Base-by-base conservation (phyloP, 1,140 invertebrate species). In the Drosophila kanapiae region DNA sequence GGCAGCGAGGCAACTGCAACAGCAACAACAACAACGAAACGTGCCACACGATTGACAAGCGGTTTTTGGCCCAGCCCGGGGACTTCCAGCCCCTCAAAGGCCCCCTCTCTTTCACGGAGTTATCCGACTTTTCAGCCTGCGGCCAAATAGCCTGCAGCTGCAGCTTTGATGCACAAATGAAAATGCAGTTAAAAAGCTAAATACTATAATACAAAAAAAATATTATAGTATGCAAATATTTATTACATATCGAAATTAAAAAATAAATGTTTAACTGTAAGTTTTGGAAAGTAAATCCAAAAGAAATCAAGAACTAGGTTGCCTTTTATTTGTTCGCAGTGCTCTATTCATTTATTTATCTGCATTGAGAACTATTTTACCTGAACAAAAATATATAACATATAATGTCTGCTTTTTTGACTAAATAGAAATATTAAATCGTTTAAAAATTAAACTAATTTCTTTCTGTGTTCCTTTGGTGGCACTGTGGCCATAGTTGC, bases 21-120 rank as follows among this genome's bases (percentile, higher is more conserved):
- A 51, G 14, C 45, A 53, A 37, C 49, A 51, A 51, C 49, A 53
- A 38, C 68, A 31, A 33, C 37, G 43, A 78, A 78, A 69, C 75
- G 75, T 78, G 75, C 75, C 75, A 76, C 59, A 81, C 82, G 79
- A 87, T 85, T 85, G 82, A 85, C 82, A 87, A 85, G 83, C 82
- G 78, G 74, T 84, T 86, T 57, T 69, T 67, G 80, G 29, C 62
- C 48, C 13, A 53, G 45, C 60, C 71, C 45, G 45, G 60, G 40
- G 57, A 67, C 53, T 64, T 47, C 33, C n/a, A n/a, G 14, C 51
- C 68, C 67, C 69, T 49, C 47, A 0, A 1, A 37, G 43, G 1
- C 49, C 27, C 14, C 16, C 11, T 6, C 60, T 6, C 3, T 40
- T 6, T 11, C 38, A 16, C 35, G 9, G 14, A 48, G 31, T 40